Base-by-base conservation (phyloP, 2,888 invertebrate species). In the Caenorhabditis uteleia region DNA sequence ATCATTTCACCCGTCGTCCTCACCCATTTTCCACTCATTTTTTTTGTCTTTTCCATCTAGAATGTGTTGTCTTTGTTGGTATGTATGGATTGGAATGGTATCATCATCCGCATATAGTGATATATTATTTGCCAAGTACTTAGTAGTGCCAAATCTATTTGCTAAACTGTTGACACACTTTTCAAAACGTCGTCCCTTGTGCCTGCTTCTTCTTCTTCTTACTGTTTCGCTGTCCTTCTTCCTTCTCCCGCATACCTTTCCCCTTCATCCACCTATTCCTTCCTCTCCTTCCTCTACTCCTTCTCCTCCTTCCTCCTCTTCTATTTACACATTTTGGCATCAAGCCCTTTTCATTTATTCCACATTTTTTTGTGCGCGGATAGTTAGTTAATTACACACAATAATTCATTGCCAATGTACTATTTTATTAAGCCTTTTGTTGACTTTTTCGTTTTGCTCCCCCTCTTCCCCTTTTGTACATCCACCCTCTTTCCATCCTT, bases 161-260 rank as follows among this genome's bases (percentile, higher is more conserved):
- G 62, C 62, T 62, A 62, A 62, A 62, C 62, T 62, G 56, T 62
- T 62, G 62, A 62, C 62, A 62, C 62, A 62, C 62, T 55, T 45
- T 53, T 59, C 46, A 26, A 59, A 53, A 59, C 54, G 54, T 55
- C 49, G 53, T 49, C 46, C 33, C 39, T 39, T n/a, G 21, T 34
- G 12, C 25, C 25, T 40, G 23, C 23, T 25, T 5, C 27, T 18
- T 43, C 42, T 4, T 21, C 42, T 43, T 43, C 42, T 43, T 27
- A n/a, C 27, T 27, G 26, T 43, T 43, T 43, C 14, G 26, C 27
- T 43, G 14, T 43, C 8, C 27, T 27, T 18, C 16, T 26, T n/a
- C 14, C 3, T 10, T 25, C 12, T 12, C 42, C 25, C 40, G 40
- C 40, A 36, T 20, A 36, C 27, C 21, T 42, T n/a, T n/a, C n/a